Conservation (phyloP, 2,113 vertebrate genomes). For the Anseranas semipalmata region DNA sequence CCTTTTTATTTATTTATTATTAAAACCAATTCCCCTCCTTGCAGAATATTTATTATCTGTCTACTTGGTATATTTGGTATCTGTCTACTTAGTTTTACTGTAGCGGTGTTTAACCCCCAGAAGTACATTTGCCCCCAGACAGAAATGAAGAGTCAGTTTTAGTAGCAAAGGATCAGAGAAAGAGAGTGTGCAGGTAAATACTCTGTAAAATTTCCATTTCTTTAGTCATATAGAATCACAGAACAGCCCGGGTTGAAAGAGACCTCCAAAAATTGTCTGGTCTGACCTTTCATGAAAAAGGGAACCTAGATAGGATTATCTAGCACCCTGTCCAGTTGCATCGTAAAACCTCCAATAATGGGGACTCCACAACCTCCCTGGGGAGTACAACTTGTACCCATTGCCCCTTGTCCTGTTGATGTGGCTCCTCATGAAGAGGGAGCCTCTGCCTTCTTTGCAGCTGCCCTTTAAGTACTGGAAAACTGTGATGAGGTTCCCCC, state of each 20-base stretch:
- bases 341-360: neutral
- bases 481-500: no score
- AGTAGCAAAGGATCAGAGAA: neutral
- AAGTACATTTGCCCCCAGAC: neutral
- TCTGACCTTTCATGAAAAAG: neutral
- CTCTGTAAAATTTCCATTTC: fast-evolving
- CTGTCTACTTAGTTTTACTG: neutral
- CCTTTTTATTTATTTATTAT: neutral
- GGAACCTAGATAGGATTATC: neutral
- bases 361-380: neutral
- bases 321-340: neutral
- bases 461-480: no score
- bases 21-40: neutral
- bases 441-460: no score
- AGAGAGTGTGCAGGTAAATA: neutral
- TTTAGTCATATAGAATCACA: neutral
- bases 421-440: no score
- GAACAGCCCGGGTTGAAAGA: neutral
- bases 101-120: neutral
- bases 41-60: neutral
- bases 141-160: neutral
- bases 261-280: neutral
- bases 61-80: neutral
- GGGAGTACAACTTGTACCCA: neutral
- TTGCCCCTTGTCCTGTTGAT: neutral